Base-by-base conservation (phyloP, 2,888 invertebrate species). In the Gymnosoma rotundatum region DNA sequence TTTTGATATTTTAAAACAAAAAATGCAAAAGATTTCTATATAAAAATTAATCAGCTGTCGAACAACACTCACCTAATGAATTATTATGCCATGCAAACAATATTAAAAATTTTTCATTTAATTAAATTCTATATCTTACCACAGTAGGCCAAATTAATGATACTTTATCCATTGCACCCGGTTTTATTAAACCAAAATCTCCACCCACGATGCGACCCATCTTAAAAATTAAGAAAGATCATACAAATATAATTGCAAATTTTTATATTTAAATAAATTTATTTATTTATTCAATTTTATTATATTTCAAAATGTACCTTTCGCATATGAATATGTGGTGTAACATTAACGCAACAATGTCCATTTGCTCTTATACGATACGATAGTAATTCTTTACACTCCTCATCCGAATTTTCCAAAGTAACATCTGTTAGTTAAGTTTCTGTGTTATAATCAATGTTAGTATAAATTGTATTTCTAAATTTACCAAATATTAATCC, bases 81-180 rank as follows among this genome's bases (percentile, higher is more conserved):
- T n/a, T n/a, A n/a, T n/a, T n/a, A 32, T 32, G 25, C 25, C 25
- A 32, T 32, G 25, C 5, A 32, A 32, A 32, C 5, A 32, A 4
- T 32, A 4, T 5, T 4, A 32, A 10, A 38, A 38, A 38, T 38
- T 38, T 6, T 38, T 38, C 38, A 38, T 38, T 7, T 38, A 8
- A 38, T 38, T 1, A 38, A 8, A 38, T 6, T 42, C 12, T 42
- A 8, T 42, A 2, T 42, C 42, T 83, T 81, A 92, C 91, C 78
- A 90, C 88, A 45, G 92, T 92, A 42, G 92, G 92, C 89, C 89
- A 92, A 21, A 92, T 87, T 14, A 92, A 67, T 2, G 91, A 91
- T 5, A 91, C 87, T 0, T 88, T 88, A 76, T 89, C 84, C 56
- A 85, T 75, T 10, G 81, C 86, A 8, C 89, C 90, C 6, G 91